phyloP scores from a whole-genome alignment of 2,113 vertebrate species.

The Mesoclemmys tuberculata region DNA sequence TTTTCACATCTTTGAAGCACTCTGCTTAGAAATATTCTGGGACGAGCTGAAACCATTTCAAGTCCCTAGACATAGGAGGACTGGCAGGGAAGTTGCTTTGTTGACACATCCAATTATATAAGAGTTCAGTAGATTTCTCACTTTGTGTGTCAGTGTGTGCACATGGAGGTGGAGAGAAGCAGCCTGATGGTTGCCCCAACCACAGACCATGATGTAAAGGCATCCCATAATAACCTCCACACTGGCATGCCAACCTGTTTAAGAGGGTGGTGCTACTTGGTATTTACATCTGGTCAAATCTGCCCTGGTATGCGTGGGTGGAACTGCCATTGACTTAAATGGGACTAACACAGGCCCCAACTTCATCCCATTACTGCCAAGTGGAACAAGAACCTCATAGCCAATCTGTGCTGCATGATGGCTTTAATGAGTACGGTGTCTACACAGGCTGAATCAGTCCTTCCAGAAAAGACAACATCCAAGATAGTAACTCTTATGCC shows the following conservation, averaged over 20 bases:
- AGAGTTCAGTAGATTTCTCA: conserved; percentile 12
- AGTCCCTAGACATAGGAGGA: conserved; percentile 46
- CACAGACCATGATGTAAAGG: conserved; percentile 45
- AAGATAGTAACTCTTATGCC: background rate
- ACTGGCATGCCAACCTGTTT: conserved; percentile 31
- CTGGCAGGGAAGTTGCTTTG: conserved; percentile 42
- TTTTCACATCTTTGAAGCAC: conserved; percentile 24
- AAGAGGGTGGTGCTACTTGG: conserved; percentile 23
- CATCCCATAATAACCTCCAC: conserved; percentile 54
- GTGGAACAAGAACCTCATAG: background rate
- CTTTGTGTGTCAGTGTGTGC: conserved; percentile 33
- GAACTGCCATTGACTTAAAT: conserved; percentile 14
- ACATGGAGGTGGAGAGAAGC: conserved; percentile 60
- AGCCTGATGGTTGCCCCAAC: conserved; percentile 20
- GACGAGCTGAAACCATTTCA: conserved; percentile 12
- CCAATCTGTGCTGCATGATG: background rate
- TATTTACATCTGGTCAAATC: conserved; percentile 30
- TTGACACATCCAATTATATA: conserved; percentile 62
- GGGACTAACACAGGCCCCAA: background rate
- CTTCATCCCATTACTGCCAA: background rate
- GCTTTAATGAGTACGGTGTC: background rate
- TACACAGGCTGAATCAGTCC: background rate
- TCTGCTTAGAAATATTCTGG: conserved; percentile 15
- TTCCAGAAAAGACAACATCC: background rate
- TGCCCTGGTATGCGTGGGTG: background rate